These are phyloP conservation scores for Caiman crocodilus DNA, from an alignment of 2,797 vertebrate species.

Conservation along the genomic window DNA sequence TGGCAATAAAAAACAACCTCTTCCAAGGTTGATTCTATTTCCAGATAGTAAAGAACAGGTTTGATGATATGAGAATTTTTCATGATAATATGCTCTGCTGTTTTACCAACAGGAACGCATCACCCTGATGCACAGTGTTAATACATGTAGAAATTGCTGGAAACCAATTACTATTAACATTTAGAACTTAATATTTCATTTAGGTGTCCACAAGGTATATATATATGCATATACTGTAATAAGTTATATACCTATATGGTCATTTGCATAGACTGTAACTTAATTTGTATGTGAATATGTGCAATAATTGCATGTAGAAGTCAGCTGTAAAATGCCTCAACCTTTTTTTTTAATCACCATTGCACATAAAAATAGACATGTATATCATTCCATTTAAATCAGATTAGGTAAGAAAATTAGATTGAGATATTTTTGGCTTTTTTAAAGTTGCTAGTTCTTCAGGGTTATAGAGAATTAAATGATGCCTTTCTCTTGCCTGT, in stretches of 20 bases:
- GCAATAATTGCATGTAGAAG: conserved; percentile 1
- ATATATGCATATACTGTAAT: not conserved
- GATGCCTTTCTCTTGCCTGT: not conserved
- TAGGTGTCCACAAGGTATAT: conserved; percentile 4
- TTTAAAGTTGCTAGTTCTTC: not conserved
- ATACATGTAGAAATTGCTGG: not conserved
- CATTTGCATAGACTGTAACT: not conserved
- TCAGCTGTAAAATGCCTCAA: not conserved
- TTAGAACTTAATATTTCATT: conserved; percentile 10
- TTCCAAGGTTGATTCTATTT: conserved; percentile 13
- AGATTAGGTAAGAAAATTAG: not conserved
- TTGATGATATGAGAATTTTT: not conserved
- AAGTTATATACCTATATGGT: not conserved
- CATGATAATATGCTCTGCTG: not conserved
- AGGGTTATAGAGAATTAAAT: not conserved
- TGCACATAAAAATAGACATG: not conserved
- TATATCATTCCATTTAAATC: not conserved
- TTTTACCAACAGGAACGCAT: not conserved
- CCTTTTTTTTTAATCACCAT: not conserved
- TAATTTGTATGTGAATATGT: conserved; percentile 9
- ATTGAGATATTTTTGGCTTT: not conserved
- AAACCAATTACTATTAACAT: conserved; percentile 7
- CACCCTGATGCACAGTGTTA: not conserved
- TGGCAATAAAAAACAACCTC: not conserved
- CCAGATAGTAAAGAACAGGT: conserved; percentile 1